Conservation (phyloP, 2,113 vertebrate species). For the Protobothrops flavoviridis region DNA sequence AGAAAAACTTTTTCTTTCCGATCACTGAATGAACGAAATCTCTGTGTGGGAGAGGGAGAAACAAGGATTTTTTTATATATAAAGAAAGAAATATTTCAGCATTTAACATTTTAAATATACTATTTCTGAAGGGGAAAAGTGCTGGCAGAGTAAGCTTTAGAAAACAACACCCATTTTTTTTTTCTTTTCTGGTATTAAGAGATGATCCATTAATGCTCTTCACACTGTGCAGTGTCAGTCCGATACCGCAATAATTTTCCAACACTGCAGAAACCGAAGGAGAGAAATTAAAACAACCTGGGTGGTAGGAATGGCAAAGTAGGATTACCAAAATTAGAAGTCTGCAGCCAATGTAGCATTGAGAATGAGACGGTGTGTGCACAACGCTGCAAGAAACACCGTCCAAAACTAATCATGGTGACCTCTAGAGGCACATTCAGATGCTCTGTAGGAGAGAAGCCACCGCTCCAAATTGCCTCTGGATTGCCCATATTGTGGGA, state of each 20-base stretch:
- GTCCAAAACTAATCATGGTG: background rate
- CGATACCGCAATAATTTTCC: background rate
- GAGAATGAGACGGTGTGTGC: background rate
- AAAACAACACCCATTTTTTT: background rate
- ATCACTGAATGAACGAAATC: background rate
- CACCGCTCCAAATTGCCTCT: background rate
- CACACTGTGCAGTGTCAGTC: background rate
- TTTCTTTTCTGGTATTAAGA: background rate
- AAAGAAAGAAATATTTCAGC: background rate
- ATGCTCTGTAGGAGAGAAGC: background rate
- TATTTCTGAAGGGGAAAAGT: too few species aligned
- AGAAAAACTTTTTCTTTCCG: background rate
- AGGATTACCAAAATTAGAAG: background rate
- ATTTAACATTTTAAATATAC: background rate
- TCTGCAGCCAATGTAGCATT: background rate
- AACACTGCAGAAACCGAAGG: background rate
- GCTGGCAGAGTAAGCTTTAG: background rate
- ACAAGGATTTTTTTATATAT: background rate
- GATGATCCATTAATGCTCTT: background rate
- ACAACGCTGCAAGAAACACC: background rate
- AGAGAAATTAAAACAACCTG: background rate
- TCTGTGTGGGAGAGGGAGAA: background rate
- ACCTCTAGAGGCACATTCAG: constrained; percentile 1
- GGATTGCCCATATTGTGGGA: constrained; percentile 3
- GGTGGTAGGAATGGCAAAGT: background rate